Evolutionary conservation across 2,113 vertebrate species (phyloP), one percentile per base, ranked within the genome.

Genomic region (Trematocara unimaculatum): DNA sequence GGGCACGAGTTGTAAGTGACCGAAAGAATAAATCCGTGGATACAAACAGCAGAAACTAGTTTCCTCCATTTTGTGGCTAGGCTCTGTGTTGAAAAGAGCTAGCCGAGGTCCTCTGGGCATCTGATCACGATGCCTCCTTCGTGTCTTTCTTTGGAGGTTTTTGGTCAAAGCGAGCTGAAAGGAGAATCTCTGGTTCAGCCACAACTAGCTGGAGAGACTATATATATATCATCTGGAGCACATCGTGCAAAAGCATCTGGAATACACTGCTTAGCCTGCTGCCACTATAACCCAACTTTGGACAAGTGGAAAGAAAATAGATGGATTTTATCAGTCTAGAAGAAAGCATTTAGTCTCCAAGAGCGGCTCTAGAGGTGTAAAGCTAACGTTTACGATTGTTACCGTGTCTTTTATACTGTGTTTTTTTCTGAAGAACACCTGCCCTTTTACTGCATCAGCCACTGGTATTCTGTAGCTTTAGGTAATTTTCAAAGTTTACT

Each of bases 401-500:
- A 42, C 35, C 35, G 8, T 70, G 35, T 10, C 1, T 14, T 70
- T 6, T 42, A 70, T 70, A 15, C 7, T 3, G 2, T 0, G 13
- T 23, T 10, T 26, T 2, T 2, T 45, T 7, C 70, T 74, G 67
- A 42, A 26, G 13, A 40, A 72, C 38, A 45, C 40, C n/a, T 15
- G 7, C 4, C 0, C 3, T 42, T 14, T 3, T 15, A 42, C 38
- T 42, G n/a, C 33, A 38, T 38, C 2, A 38, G 7, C 64, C 1
- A 5, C 64, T 70, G 64, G 3, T 26, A 72, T 0, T 45, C 38
- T 26, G 13, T 26, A 15, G 12, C 64, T 72, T 72, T 72, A 70
- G 38, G 1, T 45, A 0, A 23, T 45, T 72, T 72, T 72, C 5
- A 9, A 0, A 0, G 67, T 29, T 49, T 18, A 31, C 10, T 47